Base-by-base conservation (phyloP, 1,140 invertebrate species). In the Dendroctonus valens region DNA sequence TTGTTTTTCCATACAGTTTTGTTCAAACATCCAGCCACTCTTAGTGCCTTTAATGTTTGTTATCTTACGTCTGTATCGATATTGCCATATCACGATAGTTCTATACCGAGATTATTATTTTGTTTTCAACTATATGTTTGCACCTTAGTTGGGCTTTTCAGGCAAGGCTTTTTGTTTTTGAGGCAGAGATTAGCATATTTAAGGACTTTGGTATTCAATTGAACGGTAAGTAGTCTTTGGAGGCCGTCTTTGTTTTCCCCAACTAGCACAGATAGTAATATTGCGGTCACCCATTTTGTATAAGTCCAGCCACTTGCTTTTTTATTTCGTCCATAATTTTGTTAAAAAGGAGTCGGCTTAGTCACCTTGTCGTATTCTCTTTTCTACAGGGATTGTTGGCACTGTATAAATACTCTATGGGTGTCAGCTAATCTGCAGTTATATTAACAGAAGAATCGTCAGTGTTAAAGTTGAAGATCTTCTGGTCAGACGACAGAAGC, bases 221-320 rank as follows among this genome's bases (percentile, higher is more conserved):
- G 0, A 8, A 0, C 7, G 15, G n/a, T n/a, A n/a, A n/a, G n/a
- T n/a, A n/a, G n/a, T n/a, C n/a, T n/a, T n/a, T n/a, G n/a, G n/a
- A n/a, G n/a, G n/a, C n/a, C n/a, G n/a, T n/a, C n/a, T n/a, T n/a
- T n/a, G n/a, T n/a, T n/a, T 51, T 2, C 7, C n/a, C 42, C 7
- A n/a, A n/a, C 7, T 59, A 50, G 41, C 58, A 48, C 41, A 59
- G 11, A 59, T 59, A 57, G 11, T 58, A 11, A 63, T 41, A 15
- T 55, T 46, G 6, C 41, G 3, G 15, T 59, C 41, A 5, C 61
- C 49, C 61, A 59, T 63, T 63, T 63, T 63, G 39, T 40, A 59
- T 41, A n/a, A n/a, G n/a, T n/a, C n/a, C n/a, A n/a, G n/a, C n/a
- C n/a, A n/a, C n/a, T n/a, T n/a, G n/a, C n/a, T n/a, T n/a, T n/a